Percentiles rank a stretch among this genome's conserved stretches.
Evolutionary conservation across 2,797 vertebrate genomes (phyloP).

Genomic region (Centroberyx gerrardi): DNA sequence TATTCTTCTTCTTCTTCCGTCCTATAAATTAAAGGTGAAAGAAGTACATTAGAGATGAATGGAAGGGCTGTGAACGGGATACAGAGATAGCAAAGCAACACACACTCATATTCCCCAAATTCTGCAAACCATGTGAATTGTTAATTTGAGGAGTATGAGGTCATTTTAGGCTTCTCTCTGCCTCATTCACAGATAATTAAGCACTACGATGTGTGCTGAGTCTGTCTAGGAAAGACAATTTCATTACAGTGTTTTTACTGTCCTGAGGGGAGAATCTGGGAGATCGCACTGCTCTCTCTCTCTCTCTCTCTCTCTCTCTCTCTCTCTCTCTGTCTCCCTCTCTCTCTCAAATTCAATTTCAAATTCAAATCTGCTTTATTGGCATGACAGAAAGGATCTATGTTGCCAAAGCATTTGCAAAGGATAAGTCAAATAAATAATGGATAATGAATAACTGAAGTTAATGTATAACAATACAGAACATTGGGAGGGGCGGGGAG

Average conservation of each 20-base stretch:
- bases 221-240: slow-evolving; percentile 10
- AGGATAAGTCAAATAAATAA: too few relatives aligned
- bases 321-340: slow-evolving; percentile 8
- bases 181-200: background rate
- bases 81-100: slow-evolving; percentile 26
- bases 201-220: slow-evolving; percentile 7
- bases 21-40: slow-evolving; percentile 17
- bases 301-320: slow-evolving; percentile 25
- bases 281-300: slow-evolving; percentile 24
- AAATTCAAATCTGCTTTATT: too few relatives aligned
- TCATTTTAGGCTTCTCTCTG: slow-evolving; percentile 25
- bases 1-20: slow-evolving; percentile 7
- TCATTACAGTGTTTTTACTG: slow-evolving; percentile 3
- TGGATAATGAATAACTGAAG: too few relatives aligned
- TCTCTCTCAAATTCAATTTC: too few relatives aligned
- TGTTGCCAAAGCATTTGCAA: too few relatives aligned
- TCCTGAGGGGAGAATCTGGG: slow-evolving; percentile 24
- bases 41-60: background rate
- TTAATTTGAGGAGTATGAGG: slow-evolving; percentile 13
- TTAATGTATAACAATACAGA: too few relatives aligned
- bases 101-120: background rate
- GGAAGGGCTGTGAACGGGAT: slow-evolving; percentile 18
- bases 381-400: too few relatives aligned
- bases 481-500: too few relatives aligned
- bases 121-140: slow-evolving; percentile 34